Evolutionary conservation across 2,888 invertebrate species (phyloP), one percentile per base, ranked within the genome.

Genomic region (Watsonalla binaria): DNA sequence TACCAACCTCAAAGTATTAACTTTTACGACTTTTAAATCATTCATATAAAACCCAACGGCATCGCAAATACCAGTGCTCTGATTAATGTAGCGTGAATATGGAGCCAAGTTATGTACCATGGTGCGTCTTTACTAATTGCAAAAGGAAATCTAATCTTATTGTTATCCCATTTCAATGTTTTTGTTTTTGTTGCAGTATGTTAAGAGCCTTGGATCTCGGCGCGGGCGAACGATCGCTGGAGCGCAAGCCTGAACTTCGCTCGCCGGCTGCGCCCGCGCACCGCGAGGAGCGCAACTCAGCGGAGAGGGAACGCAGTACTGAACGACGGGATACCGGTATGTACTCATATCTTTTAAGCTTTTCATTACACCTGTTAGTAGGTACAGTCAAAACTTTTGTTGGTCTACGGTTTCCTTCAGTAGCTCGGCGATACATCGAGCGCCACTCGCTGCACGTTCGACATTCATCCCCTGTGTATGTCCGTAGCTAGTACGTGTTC

Each of bases 131-230:
- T 24, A 24, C 2, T 24, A 24, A 24, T 24, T 24, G 24, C 24
- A 24, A 24, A 24, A 24, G 24, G 24, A 24, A 24, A n/a, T n/a
- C n/a, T n/a, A 24, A 24, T 24, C 24, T 24, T 4, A 24, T 24
- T 24, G 1, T 24, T 24, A 4, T 24, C 24, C 24, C 24, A 24
- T 24, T 24, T 24, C 24, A 24, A 24, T 24, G 24, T 24, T 24
- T 24, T 24, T 24, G 2, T 24, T 8, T 51, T 83, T 83, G 82
- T 83, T 92, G 2, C 92, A 95, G 95, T 84, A 93, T 95, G 78
- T 92, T 96, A 74, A 94, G 95, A 79, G 95, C 96, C 51, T 93
- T 96, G 70, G 97, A 97, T 80, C 92, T 86, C 48, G 81, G 83
- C 55, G 80, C 80, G 54, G 84, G 89, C 70, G 83, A 81, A 54